Conservation (phyloP, 2,888 invertebrate genomes). For the Gortyna flavago region DNA sequence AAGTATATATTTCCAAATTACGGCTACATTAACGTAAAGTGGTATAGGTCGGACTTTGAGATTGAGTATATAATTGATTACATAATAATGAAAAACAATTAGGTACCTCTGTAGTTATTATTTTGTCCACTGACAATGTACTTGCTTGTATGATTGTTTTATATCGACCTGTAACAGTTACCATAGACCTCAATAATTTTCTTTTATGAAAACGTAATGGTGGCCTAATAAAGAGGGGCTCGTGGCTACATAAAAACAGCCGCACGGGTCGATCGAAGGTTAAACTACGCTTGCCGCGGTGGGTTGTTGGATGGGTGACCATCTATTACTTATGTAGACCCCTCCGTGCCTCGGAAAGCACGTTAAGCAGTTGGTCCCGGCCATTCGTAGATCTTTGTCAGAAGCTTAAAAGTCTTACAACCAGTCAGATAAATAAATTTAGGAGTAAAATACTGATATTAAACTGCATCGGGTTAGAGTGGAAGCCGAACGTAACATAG, state of each 20-base stretch:
- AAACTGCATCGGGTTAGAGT: neutral
- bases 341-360: neutral
- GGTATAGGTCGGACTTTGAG: neutral
- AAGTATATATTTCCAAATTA: constrained; percentile 18
- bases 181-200: neutral
- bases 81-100: neutral
- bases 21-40: constrained; percentile 10
- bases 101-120: neutral
- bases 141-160: no score
- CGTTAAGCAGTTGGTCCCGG: neutral
- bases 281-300: neutral
- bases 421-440: neutral
- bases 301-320: neutral
- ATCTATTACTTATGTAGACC: neutral
- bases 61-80: neutral
- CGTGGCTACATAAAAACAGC: neutral
- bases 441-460: neutral
- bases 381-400: neutral
- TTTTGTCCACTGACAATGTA: neutral
- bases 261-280: neutral
- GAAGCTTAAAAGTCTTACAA: neutral
- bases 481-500: neutral
- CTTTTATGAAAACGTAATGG: neutral
- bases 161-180: neutral
- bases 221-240: neutral